Conservation (phyloP, 1,140 invertebrate species). For the Mactra quadrangularis region DNA sequence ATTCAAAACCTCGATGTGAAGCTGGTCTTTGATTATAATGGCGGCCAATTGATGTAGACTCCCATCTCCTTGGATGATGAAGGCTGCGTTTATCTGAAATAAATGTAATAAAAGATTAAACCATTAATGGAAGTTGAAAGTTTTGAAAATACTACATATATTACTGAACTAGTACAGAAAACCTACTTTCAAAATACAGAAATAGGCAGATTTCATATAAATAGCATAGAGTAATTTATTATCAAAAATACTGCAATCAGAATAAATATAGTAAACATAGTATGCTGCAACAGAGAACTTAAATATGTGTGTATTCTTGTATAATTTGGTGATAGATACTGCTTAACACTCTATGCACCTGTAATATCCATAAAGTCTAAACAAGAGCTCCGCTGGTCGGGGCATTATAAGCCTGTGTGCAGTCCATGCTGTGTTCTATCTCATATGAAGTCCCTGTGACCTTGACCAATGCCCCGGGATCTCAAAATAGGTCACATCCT, state of each 20-base stretch:
- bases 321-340: too few relatives aligned
- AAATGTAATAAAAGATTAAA: not conserved
- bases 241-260: not conserved
- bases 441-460: too few relatives aligned
- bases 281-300: too few relatives aligned
- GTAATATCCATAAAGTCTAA: too few relatives aligned
- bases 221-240: not conserved
- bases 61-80: constrained; percentile 58
- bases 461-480: too few relatives aligned
- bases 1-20: constrained; percentile 61
- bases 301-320: too few relatives aligned
- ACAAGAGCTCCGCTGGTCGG: too few relatives aligned
- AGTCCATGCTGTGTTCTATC: too few relatives aligned
- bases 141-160: not conserved
- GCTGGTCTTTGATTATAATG: not conserved
- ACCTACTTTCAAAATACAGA: not conserved
- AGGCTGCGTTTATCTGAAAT: not conserved
- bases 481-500: too few relatives aligned
- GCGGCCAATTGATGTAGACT: constrained; percentile 56
- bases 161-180: not conserved
- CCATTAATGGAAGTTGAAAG: not conserved
- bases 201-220: not conserved
- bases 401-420: too few relatives aligned
- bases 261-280: not conserved
- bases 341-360: too few relatives aligned